A percentile compares a stretch with the other conserved stretches of the same genome.
Conservation (phyloP, 2,113 vertebrate species). For the Acanthisitta chloris region DNA sequence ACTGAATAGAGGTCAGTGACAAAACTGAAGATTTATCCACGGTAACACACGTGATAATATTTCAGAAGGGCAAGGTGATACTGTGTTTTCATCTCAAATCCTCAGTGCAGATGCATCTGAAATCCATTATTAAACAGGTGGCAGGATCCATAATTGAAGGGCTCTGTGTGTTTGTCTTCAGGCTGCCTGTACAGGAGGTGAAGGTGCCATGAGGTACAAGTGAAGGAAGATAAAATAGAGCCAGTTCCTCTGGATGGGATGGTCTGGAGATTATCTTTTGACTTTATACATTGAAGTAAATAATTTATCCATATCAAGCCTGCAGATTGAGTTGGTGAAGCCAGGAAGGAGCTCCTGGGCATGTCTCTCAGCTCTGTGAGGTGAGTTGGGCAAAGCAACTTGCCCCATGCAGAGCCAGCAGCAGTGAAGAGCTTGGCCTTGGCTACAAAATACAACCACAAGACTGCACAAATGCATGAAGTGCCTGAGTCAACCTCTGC, state of each 20-base stretch:
- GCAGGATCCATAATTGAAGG: neutral
- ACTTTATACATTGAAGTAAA: neutral
- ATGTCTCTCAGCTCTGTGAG: neutral
- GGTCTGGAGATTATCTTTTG: neutral
- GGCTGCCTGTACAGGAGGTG: neutral
- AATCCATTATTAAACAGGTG: neutral
- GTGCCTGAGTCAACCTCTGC: neutral
- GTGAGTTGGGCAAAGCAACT: neutral
- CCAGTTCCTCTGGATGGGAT: neutral
- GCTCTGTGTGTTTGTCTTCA: neutral
- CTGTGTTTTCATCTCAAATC: neutral
- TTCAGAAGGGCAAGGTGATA: neutral
- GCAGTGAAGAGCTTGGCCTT: neutral
- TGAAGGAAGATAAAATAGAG: neutral
- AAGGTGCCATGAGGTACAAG: neutral
- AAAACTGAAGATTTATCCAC: neutral
- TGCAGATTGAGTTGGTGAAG: neutral
- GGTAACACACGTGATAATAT: neutral
- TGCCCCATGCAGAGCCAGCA: neutral
- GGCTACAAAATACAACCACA: rapidly evolving
- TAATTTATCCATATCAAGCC: neutral
- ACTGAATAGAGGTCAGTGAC: neutral
- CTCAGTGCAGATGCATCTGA: neutral
- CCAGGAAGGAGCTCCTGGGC: neutral
- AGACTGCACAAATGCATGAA: neutral